Conservation (phyloP, 2,888 invertebrate genomes). For the Eupithecia inturbata region DNA sequence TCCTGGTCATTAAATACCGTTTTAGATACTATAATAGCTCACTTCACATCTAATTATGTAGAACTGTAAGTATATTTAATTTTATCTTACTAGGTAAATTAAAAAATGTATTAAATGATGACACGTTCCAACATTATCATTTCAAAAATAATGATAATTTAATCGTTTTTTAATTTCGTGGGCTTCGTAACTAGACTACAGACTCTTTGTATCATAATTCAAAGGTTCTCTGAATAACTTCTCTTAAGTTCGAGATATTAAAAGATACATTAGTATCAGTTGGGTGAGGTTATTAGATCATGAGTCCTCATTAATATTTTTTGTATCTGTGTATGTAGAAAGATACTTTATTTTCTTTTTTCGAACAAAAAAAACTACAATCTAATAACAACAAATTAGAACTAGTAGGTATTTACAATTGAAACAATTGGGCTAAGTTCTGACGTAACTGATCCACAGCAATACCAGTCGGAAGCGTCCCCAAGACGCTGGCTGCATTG, state of each 20-base stretch:
- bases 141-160: slow-evolving; percentile 5
- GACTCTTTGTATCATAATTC: not conserved
- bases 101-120: slow-evolving; percentile 15
- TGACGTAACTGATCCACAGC: too few relatives aligned
- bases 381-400: too few relatives aligned
- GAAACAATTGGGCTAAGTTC: too few relatives aligned
- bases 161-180: slow-evolving; percentile 7
- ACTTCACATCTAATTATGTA: not conserved
- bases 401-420: too few relatives aligned
- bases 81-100: slow-evolving; percentile 20
- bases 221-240: not conserved
- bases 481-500: too few relatives aligned
- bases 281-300: not conserved
- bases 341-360: too few relatives aligned
- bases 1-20: not conserved
- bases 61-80: not conserved
- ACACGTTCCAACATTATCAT: slow-evolving; percentile 23
- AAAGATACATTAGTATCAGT: not conserved
- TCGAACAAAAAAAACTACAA: too few relatives aligned
- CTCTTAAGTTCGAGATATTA: too few relatives aligned
- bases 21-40: not conserved
- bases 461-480: too few relatives aligned
- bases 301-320: not conserved
- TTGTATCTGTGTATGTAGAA: too few relatives aligned
- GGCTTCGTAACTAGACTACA: not conserved